Conservation (phyloP, 2,113 vertebrate genomes). For the Phalacrocorax pelagicus region DNA sequence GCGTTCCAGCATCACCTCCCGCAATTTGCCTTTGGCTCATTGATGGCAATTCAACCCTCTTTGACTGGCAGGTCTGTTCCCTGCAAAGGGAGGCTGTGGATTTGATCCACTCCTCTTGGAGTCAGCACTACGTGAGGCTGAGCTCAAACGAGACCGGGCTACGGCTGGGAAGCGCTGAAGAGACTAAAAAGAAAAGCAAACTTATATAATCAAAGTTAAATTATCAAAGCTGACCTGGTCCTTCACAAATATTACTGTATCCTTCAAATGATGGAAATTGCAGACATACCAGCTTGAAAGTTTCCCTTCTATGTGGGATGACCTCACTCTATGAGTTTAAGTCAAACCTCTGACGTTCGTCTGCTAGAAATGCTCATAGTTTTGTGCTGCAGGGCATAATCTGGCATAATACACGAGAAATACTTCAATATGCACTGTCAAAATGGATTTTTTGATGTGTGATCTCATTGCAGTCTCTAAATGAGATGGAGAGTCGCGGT, state of each 20-base stretch:
- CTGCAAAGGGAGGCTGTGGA: background rate
- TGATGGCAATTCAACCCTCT: background rate
- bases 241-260: background rate
- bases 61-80: background rate
- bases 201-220: background rate
- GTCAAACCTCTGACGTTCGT: background rate
- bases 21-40: background rate
- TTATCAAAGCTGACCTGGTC: background rate
- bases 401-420: background rate
- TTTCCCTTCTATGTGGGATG: background rate
- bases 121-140: fast-evolving
- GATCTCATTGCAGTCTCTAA: background rate
- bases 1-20: background rate
- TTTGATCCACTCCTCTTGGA: background rate
- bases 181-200: background rate
- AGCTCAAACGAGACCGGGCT: background rate
- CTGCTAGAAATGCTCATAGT: constrained; percentile 8
- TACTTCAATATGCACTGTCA: constrained; percentile 17
- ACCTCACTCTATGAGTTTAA: background rate
- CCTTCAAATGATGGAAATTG: background rate
- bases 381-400: constrained; percentile 6
- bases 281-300: background rate
- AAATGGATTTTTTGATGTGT: constrained; percentile 20
- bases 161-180: background rate
- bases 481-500: background rate